These are phyloP conservation scores for Camelus dromedarius DNA, from an alignment of 2,113 vertebrate genomes.

Conservation along the genomic window DNA sequence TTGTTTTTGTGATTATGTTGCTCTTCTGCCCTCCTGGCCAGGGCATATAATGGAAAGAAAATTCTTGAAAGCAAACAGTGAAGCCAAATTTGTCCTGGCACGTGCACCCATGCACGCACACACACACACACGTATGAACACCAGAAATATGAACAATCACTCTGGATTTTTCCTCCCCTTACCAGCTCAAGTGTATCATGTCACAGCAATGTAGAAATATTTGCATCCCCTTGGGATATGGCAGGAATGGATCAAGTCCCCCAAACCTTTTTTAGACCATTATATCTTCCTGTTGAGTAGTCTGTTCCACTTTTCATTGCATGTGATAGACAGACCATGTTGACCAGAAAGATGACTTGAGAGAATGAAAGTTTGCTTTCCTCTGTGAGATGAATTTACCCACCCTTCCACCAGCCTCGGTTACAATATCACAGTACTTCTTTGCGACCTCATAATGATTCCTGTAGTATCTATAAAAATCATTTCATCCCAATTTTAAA, in stretches of 20 bases:
- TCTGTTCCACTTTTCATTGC: background rate
- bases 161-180: background rate
- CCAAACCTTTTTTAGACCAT: background rate
- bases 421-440: slow-evolving; percentile 49
- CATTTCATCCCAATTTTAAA: slow-evolving; percentile 74
- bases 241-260: background rate
- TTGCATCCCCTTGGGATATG: background rate
- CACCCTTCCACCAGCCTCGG: slow-evolving; percentile 40
- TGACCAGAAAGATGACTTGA: slow-evolving; percentile 14
- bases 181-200: background rate
- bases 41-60: background rate
- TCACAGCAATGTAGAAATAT: background rate
- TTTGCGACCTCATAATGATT: slow-evolving; percentile 59
- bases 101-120: background rate
- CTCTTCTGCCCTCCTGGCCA: background rate
- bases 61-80: background rate
- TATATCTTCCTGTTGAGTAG: background rate
- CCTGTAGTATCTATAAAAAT: slow-evolving; percentile 63
- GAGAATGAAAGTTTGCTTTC: slow-evolving; percentile 36
- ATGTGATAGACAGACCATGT: background rate
- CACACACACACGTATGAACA: background rate
- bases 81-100: background rate
- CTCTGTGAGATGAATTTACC: background rate
- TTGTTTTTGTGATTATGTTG: background rate
- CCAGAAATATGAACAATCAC: background rate